Percentiles rank a stretch among this genome's conserved stretches.
Evolutionary conservation across 1,140 invertebrate species (phyloP).

Genomic region (Oscheius sp.): DNA sequence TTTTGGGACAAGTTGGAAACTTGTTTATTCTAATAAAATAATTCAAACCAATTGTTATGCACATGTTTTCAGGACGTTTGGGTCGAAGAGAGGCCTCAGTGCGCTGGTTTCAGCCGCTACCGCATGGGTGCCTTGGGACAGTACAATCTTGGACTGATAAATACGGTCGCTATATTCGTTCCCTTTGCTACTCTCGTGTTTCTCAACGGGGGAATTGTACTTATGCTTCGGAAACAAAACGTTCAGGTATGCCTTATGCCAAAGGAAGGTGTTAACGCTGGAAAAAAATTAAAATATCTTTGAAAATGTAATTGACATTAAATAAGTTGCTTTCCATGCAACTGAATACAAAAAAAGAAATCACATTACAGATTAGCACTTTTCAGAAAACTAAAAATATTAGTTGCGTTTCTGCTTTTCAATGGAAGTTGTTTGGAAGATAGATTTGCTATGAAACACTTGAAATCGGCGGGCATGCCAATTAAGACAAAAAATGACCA

Average conservation of each 20-base stretch:
- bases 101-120: conserved; percentile 18
- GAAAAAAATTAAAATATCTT: too few relatives aligned
- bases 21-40: not conserved
- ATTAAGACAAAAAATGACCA: too few relatives aligned
- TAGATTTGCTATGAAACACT: too few relatives aligned
- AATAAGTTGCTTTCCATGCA: too few relatives aligned
- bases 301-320: too few relatives aligned
- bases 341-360: too few relatives aligned
- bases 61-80: conserved; percentile 37
- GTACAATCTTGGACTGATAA: conserved; percentile 39
- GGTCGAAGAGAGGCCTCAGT: conserved; percentile 24
- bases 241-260: conserved; percentile 51
- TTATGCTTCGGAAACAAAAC: conserved; percentile 56
- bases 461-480: too few relatives aligned
- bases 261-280: too few relatives aligned
- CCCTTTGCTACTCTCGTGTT: conserved; percentile 58
- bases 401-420: not conserved
- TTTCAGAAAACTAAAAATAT: too few relatives aligned
- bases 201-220: conserved; percentile 58
- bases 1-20: too few relatives aligned
- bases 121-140: conserved; percentile 10
- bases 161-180: conserved; percentile 49
- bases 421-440: too few relatives aligned
- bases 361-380: too few relatives aligned
- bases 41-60: not conserved